Base-by-base conservation (phyloP, 1,140 invertebrate genomes). In the Drosophila lacteicornis region DNA sequence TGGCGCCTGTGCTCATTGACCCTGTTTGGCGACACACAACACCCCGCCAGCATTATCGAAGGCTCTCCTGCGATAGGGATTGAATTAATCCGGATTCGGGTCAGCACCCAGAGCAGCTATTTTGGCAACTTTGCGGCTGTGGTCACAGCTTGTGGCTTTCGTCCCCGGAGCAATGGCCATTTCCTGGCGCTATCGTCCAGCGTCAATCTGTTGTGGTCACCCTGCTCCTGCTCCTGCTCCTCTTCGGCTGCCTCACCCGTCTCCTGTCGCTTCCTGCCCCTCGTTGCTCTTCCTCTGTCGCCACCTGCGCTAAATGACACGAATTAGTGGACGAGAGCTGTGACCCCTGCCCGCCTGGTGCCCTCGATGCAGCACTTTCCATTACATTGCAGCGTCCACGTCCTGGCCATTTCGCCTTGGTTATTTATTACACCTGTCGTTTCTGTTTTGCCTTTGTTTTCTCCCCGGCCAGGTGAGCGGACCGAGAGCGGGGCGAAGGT, bases 371-470 rank as follows among this genome's bases (percentile, higher is more conserved):
- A 56, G 33, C 71, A 69, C 67, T 77, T 68, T 77, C 63, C 75
- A 83, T 83, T 79, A 79, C 80, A 82, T 74, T 82, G 63, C 70
- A 69, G 43, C 59, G 36, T 62, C 50, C 58, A 60, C 65, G 73
- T 74, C 66, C 73, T 81, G 69, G 57, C 78, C 79, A 56, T 61
- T 81, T 75, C 75, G 69, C 51, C 61, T 71, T 75, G 77, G 78
- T 90, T 90, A 90, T 88, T 88, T 88, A 90, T 88, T 88, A 88
- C 85, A 88, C 85, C 85, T 88, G 85, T 90, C 85, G 85, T 85
- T 88, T 79, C 73, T 80, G 53, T 73, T 86, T 75, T 82, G 59
- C 75, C 61, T 60, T 62, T 77, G 69, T 73, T 65, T 69, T 67
- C 56, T 80, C 59, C 30, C 13, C 40, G 15, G n/a, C 15, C 50